Percentiles rank a stretch among this genome's conserved stretches.
Conservation (phyloP, 1,140 invertebrate genomes). For the Anthonomus grandis region DNA sequence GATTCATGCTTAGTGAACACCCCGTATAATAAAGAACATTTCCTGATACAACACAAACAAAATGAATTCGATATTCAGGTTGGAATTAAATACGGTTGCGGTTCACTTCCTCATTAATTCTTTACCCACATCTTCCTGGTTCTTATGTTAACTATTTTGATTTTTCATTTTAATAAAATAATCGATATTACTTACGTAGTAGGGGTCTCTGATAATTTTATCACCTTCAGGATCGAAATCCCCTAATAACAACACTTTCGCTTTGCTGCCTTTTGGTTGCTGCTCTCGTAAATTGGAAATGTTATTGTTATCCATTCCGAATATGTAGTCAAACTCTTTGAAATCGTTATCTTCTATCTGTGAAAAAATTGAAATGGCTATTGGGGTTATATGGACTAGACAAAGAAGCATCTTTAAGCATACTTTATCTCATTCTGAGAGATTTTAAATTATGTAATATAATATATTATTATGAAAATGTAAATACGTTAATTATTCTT, state of each 20-base stretch:
- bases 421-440: background rate
- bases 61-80: no score
- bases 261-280: constrained; percentile 56
- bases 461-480: background rate
- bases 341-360: constrained; percentile 72
- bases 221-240: constrained; percentile 77
- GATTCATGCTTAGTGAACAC: no score
- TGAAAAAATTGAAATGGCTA: constrained; percentile 33
- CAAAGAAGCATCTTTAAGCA: background rate
- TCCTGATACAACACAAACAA: no score
- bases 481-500: no score
- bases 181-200: constrained; percentile 76
- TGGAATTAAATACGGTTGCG: no score
- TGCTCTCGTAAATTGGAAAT: constrained; percentile 64
- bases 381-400: background rate
- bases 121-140: no score
- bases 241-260: constrained; percentile 74
- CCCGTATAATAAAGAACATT: no score
- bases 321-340: constrained; percentile 76
- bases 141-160: background rate
- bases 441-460: background rate
- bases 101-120: no score
- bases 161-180: no score
- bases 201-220: constrained; percentile 81
- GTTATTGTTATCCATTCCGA: constrained; percentile 88